Conservation (phyloP, 2,888 invertebrate genomes). For the Melikaiella ostensackeni region DNA sequence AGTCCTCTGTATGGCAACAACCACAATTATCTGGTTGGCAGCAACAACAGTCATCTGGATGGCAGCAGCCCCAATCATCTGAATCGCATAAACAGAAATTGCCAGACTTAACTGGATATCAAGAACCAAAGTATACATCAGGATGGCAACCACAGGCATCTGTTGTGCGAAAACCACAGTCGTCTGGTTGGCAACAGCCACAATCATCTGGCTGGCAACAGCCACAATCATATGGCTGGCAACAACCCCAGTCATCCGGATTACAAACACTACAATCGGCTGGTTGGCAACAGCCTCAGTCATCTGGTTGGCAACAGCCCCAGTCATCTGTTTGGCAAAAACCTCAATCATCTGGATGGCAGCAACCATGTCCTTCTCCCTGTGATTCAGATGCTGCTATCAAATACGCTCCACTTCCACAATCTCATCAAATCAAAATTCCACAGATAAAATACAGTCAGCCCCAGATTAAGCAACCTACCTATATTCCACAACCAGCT, state of each 20-base stretch:
- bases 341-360: constrained; percentile 43
- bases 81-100: constrained; percentile 23
- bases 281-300: not conserved
- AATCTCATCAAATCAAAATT: constrained; percentile 56
- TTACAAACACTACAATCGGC: not conserved
- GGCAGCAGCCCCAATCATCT: not conserved
- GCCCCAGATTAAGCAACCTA: constrained; percentile 38
- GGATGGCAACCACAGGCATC: constrained; percentile 15
- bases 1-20: constrained; percentile 36
- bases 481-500: constrained; percentile 49
- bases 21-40: constrained; percentile 8
- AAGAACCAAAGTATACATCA: not conserved
- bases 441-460: constrained; percentile 23
- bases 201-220: constrained; percentile 15
- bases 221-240: not conserved
- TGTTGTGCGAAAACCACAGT: not conserved
- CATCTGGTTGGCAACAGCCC: constrained; percentile 44
- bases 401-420: constrained; percentile 47
- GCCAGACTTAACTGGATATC: constrained; percentile 36
- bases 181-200: constrained; percentile 8
- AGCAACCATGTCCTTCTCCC: constrained; percentile 55
- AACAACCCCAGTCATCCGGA: not conserved
- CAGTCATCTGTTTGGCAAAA: constrained; percentile 44
- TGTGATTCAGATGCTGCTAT: constrained; percentile 47
- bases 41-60: not conserved